phyloP scores from a whole-genome alignment of 2,113 vertebrate genomes.

The Pan troglodytes region DNA sequence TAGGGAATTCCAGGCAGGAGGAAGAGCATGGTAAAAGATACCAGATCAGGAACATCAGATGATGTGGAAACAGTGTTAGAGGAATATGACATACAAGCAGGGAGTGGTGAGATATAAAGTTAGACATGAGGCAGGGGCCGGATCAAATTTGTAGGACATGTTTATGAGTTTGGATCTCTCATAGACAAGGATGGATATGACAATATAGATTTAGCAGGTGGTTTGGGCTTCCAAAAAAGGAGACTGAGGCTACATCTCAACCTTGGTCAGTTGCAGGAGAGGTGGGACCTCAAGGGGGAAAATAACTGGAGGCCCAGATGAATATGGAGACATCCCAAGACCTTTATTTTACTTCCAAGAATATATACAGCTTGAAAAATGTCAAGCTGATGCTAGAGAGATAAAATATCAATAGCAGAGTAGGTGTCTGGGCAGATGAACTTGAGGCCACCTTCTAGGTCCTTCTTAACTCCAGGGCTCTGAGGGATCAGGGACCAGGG shows the following conservation, averaged over 20 bases:
- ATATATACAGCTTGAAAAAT: background rate
- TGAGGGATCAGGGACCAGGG: background rate
- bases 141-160: background rate
- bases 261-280: background rate
- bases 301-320: background rate
- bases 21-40: background rate
- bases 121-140: background rate
- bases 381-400: background rate
- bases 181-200: too few relatives aligned
- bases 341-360: background rate
- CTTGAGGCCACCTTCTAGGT: background rate
- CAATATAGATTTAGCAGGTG: too few relatives aligned
- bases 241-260: too few relatives aligned
- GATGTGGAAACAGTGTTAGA: background rate
- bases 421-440: background rate
- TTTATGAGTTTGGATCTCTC: background rate
- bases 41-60: background rate
- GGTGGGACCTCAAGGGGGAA: background rate
- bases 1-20: background rate
- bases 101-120: background rate
- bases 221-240: too few relatives aligned
- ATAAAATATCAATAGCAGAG: background rate
- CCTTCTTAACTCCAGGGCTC: background rate
- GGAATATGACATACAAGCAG: background rate
- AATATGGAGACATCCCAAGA: background rate